These are phyloP conservation scores for Hyposmocoma kahamanoa DNA, from an alignment of 1,140 invertebrate genomes.

Conservation along the genomic window DNA sequence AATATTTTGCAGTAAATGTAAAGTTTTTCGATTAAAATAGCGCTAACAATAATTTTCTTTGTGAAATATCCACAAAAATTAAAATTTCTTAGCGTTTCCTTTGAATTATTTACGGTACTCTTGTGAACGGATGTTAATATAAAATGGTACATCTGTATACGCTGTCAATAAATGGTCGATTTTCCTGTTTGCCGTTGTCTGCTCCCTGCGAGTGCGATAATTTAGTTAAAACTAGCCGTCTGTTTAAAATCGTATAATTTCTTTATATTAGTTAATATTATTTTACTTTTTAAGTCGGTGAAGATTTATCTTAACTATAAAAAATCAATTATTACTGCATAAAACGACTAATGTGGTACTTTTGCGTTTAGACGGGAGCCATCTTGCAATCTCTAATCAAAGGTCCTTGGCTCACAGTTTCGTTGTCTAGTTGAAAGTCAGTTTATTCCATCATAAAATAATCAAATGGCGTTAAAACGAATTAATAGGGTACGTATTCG, in stretches of 20 bases:
- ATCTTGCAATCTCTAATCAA: conserved; percentile 80
- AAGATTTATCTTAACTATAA: conserved; percentile 46
- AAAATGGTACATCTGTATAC: conserved; percentile 47
- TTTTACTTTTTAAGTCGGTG: conserved; percentile 58
- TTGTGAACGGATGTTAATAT: conserved; percentile 4
- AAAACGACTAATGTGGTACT: conserved; percentile 76
- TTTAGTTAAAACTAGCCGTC: conserved; percentile 60
- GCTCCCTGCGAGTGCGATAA: conserved; percentile 65
- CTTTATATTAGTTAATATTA: conserved; percentile 69
- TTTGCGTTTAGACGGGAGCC: conserved; percentile 78
- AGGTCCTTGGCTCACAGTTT: conserved; percentile 78
- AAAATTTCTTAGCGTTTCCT: too few relatives aligned
- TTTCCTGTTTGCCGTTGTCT: conserved; percentile 72
- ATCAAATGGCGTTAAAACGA: conserved; percentile 95
- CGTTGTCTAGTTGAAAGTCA: conserved; percentile 78
- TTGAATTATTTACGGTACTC: too few relatives aligned
- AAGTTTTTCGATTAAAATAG: too few relatives aligned
- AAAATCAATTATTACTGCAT: conserved; percentile 57
- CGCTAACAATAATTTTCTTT: too few relatives aligned
- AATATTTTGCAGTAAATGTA: too few relatives aligned
- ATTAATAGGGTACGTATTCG: conserved; percentile 92
- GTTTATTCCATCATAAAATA: conserved; percentile 73
- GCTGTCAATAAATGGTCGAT: conserved; percentile 69
- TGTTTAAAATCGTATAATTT: conserved; percentile 61
- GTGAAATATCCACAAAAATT: too few relatives aligned